A percentile compares a stretch with the other conserved stretches of the same genome.
phyloP scores from a whole-genome alignment of 2,113 vertebrate species.

The Parus major region DNA sequence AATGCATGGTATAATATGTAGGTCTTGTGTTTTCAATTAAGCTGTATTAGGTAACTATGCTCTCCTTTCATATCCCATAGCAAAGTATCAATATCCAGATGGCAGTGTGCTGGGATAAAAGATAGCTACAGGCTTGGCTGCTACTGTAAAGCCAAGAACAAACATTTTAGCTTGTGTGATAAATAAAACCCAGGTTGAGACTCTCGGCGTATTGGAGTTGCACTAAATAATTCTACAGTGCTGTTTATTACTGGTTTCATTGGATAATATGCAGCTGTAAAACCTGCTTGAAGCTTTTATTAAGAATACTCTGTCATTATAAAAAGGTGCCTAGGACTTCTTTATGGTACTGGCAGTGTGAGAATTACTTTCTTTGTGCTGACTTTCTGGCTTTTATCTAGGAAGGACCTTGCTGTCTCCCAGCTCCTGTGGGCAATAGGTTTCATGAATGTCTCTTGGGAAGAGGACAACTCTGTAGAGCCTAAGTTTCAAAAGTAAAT shows the following conservation, averaged over 20 bases:
- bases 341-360: background rate
- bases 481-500: background rate
- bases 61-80: constrained; percentile 33
- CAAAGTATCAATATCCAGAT: constrained; percentile 34
- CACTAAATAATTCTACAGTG: constrained; percentile 59
- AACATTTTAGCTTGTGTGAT: constrained; percentile 35
- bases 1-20: background rate
- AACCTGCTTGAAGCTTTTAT: constrained; percentile 65
- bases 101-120: constrained; percentile 16
- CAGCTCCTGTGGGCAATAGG: background rate
- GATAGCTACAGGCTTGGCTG: constrained; percentile 22
- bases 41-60: constrained; percentile 19
- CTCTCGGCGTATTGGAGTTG: constrained; percentile 35
- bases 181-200: constrained; percentile 46
- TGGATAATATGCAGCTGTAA: constrained; percentile 64
- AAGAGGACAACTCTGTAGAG: background rate
- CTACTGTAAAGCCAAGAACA: constrained; percentile 43
- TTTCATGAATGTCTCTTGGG: background rate
- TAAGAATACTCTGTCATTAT: constrained; percentile 58
- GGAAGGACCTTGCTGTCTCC: background rate
- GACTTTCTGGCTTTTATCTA: background rate
- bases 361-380: background rate
- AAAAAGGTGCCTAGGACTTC: constrained; percentile 18
- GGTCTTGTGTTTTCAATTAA: constrained; percentile 50
- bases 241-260: constrained; percentile 57